Base-by-base conservation (phyloP, 2,888 invertebrate genomes). In the Idaea biselata region DNA sequence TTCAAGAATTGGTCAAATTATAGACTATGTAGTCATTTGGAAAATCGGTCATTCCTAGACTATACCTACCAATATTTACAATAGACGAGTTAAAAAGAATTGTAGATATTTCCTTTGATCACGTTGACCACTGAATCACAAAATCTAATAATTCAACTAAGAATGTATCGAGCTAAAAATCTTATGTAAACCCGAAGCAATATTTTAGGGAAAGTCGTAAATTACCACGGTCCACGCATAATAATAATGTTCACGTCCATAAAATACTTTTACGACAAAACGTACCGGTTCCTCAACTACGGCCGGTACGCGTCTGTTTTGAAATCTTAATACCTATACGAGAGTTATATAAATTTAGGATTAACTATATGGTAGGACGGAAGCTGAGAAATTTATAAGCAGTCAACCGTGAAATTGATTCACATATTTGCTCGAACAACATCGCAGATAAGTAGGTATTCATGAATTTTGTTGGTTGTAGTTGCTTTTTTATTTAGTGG, bases 181-280 rank as follows among this genome's bases (percentile, higher is more conserved):
- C 67, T 64, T 63, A 69, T 62, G 65, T 65, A 67, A 69, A 71
- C 67, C 62, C 66, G 64, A 62, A 61, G 66, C 65, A 66, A 70
- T 83, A 83, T 76, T 83, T 86, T 76, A 77, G 76, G 80, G 78
- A 84, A 86, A 84, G 80, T 80, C 84, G 78, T 88, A 88, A 88
- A 87, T 82, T 76, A 75, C 77, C 77, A 74, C 76, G 77, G 79
- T 77, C 79, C 77, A 77, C 78, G 74, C 76, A 81, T 80, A 79
- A 83, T 84, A 88, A 83, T 81, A 84, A 82, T 76, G 79, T 81
- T 79, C 76, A 77, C 70, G 83, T 78, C 81, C 84, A 79, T 89
- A 87, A 89, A 88, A 84, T 74, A 73, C 73, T 84, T 88, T 89
- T 85, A 89, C 82, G 88, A 87, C 76, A 78, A 79, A 82, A 81